phyloP scores from a whole-genome alignment of 2,888 invertebrate species.

The Nysson spinosus region DNA sequence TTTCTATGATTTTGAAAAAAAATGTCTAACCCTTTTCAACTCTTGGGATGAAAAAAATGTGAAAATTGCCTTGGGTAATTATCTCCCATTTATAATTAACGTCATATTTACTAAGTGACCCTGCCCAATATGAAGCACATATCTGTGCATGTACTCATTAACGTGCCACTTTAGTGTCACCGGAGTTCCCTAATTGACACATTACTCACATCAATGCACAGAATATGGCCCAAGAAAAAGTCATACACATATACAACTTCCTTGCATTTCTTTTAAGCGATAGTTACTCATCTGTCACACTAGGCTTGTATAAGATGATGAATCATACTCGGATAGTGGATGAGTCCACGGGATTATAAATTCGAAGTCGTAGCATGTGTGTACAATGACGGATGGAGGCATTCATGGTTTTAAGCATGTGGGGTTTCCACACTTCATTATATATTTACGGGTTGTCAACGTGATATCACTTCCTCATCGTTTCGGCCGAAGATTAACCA shows the following conservation, averaged over 20 bases:
- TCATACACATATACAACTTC: conserved; percentile 8
- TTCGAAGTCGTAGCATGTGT: conserved; percentile 36
- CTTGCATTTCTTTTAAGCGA: conserved; percentile 17
- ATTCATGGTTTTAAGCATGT: conserved; percentile 42
- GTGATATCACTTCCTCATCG: conserved; percentile 65
- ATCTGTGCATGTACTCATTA: no score
- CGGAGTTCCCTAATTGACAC: no score
- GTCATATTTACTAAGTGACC: no score
- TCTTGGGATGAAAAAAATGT: no score
- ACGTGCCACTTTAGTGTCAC: neutral
- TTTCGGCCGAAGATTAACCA: conserved; percentile 42
- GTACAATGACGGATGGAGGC: conserved; percentile 55
- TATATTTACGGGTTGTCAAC: conserved; percentile 68
- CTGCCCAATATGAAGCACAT: no score
- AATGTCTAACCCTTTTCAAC: neutral
- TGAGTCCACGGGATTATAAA: conserved; percentile 51
- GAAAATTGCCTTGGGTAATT: no score
- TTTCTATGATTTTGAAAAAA: conserved; percentile 16
- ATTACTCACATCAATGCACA: no score
- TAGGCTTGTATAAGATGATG: conserved; percentile 41
- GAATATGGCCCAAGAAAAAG: no score
- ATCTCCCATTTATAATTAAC: no score
- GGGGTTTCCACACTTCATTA: conserved; percentile 65
- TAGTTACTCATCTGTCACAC: conserved; percentile 46
- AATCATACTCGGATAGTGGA: conserved; percentile 48